Evolutionary conservation across 2,797 vertebrate species (phyloP).

Genomic region (Halcyon chelicuti): DNA sequence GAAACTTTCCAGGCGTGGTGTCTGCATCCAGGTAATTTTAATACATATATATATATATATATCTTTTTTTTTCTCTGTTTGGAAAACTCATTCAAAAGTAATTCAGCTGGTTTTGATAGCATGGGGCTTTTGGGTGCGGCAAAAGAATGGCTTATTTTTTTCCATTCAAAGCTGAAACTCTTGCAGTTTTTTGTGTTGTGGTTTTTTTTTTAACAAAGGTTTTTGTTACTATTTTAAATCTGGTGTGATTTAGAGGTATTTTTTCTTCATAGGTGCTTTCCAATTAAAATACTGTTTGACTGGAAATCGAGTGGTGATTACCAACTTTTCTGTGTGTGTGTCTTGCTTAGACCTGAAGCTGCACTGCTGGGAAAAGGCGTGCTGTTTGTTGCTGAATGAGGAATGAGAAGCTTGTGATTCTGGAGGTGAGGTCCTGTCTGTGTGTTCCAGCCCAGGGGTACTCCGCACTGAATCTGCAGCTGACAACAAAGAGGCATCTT

Average conservation of each 20-base stretch:
- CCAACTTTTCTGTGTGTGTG: background rate
- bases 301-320: background rate
- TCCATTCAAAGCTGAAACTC: background rate
- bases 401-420: background rate
- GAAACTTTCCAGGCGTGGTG: slow-evolving; percentile 3
- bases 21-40: slow-evolving; percentile 47
- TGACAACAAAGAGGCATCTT: background rate
- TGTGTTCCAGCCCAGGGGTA: background rate
- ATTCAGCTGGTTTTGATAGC: background rate
- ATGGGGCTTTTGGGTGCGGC: background rate
- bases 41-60: background rate
- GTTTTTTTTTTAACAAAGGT: fast-evolving
- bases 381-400: background rate
- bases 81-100: background rate
- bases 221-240: background rate
- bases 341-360: background rate
- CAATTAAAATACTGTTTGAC: background rate
- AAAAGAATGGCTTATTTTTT: background rate
- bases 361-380: background rate
- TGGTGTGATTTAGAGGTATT: background rate
- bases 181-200: background rate
- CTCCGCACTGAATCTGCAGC: background rate
- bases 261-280: background rate
- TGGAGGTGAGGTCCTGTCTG: background rate
- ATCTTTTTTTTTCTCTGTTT: background rate